Percentiles rank a stretch among this genome's conserved stretches.
These are phyloP conservation scores for Alces alces DNA, from an alignment of 2,113 vertebrate species.

Conservation along the genomic window DNA sequence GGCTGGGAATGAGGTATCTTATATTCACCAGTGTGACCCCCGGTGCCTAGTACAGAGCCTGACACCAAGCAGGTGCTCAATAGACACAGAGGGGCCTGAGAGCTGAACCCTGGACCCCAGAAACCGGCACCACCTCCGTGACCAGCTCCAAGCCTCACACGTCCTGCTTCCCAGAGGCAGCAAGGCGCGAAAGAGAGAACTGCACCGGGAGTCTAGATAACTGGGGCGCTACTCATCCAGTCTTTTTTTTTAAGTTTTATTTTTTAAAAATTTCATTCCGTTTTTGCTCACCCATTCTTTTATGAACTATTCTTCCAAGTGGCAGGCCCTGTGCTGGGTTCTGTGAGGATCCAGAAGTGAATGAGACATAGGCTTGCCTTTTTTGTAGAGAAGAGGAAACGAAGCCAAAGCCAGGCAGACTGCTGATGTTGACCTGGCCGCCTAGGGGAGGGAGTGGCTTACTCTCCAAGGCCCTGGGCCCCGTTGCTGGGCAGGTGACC, in stretches of 20 bases:
- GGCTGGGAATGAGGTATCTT: not conserved
- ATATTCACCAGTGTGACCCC: not conserved
- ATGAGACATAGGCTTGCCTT: not conserved
- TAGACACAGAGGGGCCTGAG: accelerated
- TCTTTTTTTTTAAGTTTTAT: not conserved
- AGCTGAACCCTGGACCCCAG: accelerated
- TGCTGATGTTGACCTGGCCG: not conserved
- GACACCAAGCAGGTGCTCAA: not conserved
- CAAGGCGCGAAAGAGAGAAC: accelerated
- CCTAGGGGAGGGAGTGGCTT: not conserved
- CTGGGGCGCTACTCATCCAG: not conserved
- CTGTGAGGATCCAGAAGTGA: not conserved
- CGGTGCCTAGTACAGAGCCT: not conserved
- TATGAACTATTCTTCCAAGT: accelerated
- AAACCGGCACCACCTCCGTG: accelerated
- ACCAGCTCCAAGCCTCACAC: not conserved
- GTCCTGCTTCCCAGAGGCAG: not conserved
- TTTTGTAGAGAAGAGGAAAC: not conserved
- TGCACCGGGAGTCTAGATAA: not conserved
- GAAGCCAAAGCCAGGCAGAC: not conserved
- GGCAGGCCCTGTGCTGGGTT: not conserved
- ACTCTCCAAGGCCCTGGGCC: not conserved
- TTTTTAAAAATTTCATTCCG: not conserved
- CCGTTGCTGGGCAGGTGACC: not conserved
- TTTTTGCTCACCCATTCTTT: not conserved